Percentiles rank a stretch among this genome's conserved stretches.
These are phyloP conservation scores for Brassicogethes aeneus DNA, from an alignment of 2,888 invertebrate genomes.

Conservation along the genomic window DNA sequence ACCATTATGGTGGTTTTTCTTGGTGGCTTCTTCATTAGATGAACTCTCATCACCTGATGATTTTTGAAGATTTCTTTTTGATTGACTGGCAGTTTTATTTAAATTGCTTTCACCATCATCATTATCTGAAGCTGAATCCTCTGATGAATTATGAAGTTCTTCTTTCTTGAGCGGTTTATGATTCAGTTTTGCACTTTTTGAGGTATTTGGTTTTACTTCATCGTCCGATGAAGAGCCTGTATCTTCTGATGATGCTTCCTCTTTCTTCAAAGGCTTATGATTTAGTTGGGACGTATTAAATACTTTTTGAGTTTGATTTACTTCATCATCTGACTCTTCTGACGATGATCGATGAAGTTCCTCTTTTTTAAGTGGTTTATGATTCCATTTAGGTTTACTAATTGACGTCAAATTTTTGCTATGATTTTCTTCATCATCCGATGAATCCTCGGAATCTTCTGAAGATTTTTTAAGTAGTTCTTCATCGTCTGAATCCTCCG, in stretches of 20 bases:
- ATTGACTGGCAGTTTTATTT: neutral
- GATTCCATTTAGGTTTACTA: too few species aligned
- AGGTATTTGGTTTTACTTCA: neutral
- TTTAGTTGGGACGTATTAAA: neutral
- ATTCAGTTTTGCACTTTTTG: too few species aligned
- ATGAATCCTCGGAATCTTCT: too few species aligned
- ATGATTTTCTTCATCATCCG: too few species aligned
- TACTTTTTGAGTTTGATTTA: neutral
- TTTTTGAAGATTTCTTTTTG: too few species aligned
- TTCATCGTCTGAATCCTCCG: neutral
- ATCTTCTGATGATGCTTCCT: neutral
- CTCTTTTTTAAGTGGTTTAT: too few species aligned
- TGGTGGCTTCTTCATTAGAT: too few species aligned
- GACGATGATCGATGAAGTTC: neutral
- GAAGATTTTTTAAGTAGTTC: neutral
- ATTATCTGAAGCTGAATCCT: neutral
- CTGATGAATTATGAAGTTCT: neutral
- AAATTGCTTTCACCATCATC: neutral
- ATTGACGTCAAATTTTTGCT: too few species aligned
- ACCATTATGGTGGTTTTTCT: too few species aligned
- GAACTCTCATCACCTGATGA: too few species aligned
- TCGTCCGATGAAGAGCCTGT: neutral
- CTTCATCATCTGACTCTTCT: neutral
- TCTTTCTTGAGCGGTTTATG: too few species aligned
- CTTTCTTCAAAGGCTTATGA: neutral